Base-by-base conservation (phyloP, 2,113 vertebrate genomes). In the Lepus timidus region DNA sequence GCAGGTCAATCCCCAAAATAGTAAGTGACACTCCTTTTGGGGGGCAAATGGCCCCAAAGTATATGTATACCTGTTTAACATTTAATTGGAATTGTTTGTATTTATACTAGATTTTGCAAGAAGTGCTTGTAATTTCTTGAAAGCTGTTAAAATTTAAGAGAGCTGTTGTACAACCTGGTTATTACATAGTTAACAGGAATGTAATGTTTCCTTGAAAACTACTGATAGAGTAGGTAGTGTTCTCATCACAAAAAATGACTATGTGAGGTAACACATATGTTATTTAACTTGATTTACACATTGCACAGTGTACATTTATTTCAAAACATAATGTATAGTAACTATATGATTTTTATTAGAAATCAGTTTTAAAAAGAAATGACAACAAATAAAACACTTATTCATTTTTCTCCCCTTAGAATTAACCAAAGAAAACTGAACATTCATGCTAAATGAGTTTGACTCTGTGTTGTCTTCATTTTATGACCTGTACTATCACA, bases 1-100 rank as follows among this genome's bases (percentile, higher is more conserved):
- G 80, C 98, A 98, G 70, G 96, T 98, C 96, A 99, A 97, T 20
- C 98, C 98, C 0, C 98, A 97, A 94, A 71, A 96, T 87, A 98
- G 98, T 99, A 98, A 96, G 98, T 25, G 36, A 52, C 39, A n/a
- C 16, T 29, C 12, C 96, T 96, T 94, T 80, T n/a, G 90, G 82
- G 14, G 19, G 44, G 7, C 88, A 2, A 58, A 17, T 91, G 33
- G 6, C 52, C 49, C 49, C 31, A 27, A 62, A 13, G 13, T 76
- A 1, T 27, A 22, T 71, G n/a, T 67, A 87, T 4, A 80, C 52
- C 58, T 39, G 9, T 86, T 62, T 4, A 85, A 8, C 74, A 58
- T 82, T 88, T 58, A 80, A 25, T 88, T 91, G 36, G 39, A 76
- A 11, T 93, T 67, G 12, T 67, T 76, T 89, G 44, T 93, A 31